Conservation (phyloP, 2,797 vertebrate species). For the Atherinosoma microstoma region DNA sequence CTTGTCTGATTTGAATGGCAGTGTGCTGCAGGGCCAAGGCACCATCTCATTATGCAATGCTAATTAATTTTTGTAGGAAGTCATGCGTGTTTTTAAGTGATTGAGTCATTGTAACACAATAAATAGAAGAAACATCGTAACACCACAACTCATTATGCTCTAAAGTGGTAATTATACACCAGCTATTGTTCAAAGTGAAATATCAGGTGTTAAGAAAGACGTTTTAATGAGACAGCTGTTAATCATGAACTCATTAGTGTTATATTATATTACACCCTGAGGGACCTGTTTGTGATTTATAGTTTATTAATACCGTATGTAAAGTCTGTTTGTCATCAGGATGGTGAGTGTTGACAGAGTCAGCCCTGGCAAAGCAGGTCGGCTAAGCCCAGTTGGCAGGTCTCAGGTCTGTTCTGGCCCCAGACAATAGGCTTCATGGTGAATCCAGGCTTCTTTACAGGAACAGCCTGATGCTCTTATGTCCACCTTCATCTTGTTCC, state of each 20-base stretch:
- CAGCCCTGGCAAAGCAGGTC: slow-evolving; percentile 19
- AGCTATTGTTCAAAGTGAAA: slow-evolving; percentile 55
- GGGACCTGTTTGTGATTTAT: slow-evolving; percentile 50
- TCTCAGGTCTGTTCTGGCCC: slow-evolving; percentile 50
- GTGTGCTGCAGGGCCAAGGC: slow-evolving; percentile 33
- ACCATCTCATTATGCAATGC: slow-evolving; percentile 68
- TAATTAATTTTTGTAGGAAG: slow-evolving; percentile 74
- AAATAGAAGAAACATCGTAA: slow-evolving; percentile 48
- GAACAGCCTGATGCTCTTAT: slow-evolving; percentile 53
- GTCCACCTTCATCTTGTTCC: slow-evolving; percentile 57
- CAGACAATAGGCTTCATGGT: slow-evolving; percentile 43
- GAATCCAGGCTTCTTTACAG: slow-evolving; percentile 36
- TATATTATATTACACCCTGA: slow-evolving; percentile 27
- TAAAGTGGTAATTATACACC: slow-evolving; percentile 69
- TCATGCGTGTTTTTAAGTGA: slow-evolving; percentile 60
- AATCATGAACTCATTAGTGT: slow-evolving; percentile 62
- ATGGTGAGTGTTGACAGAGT: slow-evolving; percentile 22
- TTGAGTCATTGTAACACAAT: slow-evolving; percentile 69
- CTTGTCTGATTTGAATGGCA: slow-evolving; percentile 46
- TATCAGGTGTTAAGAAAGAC: slow-evolving; percentile 53
- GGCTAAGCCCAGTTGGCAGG: slow-evolving; percentile 49
- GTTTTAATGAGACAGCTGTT: slow-evolving; percentile 49
- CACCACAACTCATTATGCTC: slow-evolving; percentile 37
- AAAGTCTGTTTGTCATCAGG: slow-evolving; percentile 14
- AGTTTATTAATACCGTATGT: slow-evolving; percentile 27